Conservation (phyloP, 2,888 invertebrate species). For the Tipula vernalis region DNA sequence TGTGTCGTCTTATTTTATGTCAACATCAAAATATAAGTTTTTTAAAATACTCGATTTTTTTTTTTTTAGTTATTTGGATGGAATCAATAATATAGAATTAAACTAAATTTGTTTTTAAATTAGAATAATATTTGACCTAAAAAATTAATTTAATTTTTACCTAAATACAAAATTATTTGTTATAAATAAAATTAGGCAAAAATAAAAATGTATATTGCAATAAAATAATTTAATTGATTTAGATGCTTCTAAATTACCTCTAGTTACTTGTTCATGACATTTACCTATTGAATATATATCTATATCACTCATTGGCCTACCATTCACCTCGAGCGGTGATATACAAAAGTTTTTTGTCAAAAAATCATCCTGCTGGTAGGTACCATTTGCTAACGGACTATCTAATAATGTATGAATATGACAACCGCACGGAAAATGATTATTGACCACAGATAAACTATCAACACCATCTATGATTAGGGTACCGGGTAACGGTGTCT, state of each 20-base stretch:
- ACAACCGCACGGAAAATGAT: slow-evolving; percentile 81
- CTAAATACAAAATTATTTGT: slow-evolving; percentile 1
- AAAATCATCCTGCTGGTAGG: slow-evolving; percentile 47
- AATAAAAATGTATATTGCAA: neutral
- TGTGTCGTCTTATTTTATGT: neutral
- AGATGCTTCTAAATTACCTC: slow-evolving; percentile 49
- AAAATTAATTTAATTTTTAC: neutral
- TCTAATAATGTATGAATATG: slow-evolving; percentile 64
- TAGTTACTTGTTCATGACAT: slow-evolving; percentile 54
- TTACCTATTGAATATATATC: slow-evolving; percentile 52
- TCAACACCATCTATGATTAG: slow-evolving; percentile 61
- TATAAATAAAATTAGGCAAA: neutral
- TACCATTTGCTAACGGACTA: slow-evolving; percentile 59
- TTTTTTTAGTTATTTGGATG: neutral
- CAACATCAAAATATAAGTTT: neutral
- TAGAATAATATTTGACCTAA: neutral
- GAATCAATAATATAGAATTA: neutral
- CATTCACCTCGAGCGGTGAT: slow-evolving; percentile 72
- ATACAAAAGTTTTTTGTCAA: slow-evolving; percentile 70
- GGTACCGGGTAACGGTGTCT: slow-evolving; percentile 54
- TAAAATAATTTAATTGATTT: neutral
- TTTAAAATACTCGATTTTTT: neutral
- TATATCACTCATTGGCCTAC: slow-evolving; percentile 56
- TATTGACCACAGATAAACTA: slow-evolving; percentile 56
- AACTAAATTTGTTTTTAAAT: neutral